Base-by-base conservation (phyloP, 1,140 invertebrate species). In the Ruditapes philippinarum region DNA sequence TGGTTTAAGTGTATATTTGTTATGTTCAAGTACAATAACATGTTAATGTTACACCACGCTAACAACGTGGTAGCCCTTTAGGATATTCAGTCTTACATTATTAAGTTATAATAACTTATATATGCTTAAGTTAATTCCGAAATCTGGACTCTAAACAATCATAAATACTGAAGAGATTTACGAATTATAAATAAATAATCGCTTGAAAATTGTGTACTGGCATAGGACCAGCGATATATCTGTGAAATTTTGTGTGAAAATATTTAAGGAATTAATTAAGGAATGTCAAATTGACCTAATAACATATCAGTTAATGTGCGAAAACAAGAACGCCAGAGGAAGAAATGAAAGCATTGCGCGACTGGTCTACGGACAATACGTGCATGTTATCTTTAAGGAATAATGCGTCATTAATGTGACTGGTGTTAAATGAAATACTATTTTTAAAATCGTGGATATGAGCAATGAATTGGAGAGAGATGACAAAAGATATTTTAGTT, bases 111-210 rank as follows among this genome's bases (percentile, higher is more conserved):
- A 70, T 70, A 70, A 70, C 65, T 36, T 70, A 70, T 19, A 22
- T 38, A 70, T 19, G n/a, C 42, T 45, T 45, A 45, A 45, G 22
- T 70, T 70, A 70, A 70, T 70, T 38, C 65, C 12, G 36, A 70
- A 70, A 36, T 70, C 65, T 70, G 65, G 65, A 70, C 31, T 31
- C 25, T 12, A 22, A 17, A 70, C 65, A 70, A 38, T 70, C 14
- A 38, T 25, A 70, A 36, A 70, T 38, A 38, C 17, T 40, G 36
- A 38, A 70, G 33, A 70, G 65, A 28, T 38, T 70, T 70, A 38
- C 36, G 36, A 70, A 28, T 70, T 28, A 38, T n/a, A 70, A 70
- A 70, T 70, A 38, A 70, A 70, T 70, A 70, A 70, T 70, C 65
- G 12, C 33, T 70, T 62, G 19, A 62, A n/a, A 62, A 62, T 25